Conservation (phyloP, 2,797 vertebrate genomes). For the Scleropages formosus region DNA sequence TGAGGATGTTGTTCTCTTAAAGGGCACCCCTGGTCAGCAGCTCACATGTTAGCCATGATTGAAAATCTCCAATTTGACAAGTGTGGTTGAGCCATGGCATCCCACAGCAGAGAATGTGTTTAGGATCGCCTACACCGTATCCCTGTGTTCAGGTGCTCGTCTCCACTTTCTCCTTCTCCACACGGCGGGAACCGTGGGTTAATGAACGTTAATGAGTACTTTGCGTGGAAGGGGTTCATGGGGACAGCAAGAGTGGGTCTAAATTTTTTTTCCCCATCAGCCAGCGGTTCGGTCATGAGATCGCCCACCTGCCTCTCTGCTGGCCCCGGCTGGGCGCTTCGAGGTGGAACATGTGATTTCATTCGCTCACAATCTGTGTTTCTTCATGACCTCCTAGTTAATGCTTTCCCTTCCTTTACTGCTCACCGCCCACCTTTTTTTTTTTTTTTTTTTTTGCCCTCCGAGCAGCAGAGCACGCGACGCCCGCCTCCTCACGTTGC, state of each 20-base stretch:
- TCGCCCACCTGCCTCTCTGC: neutral
- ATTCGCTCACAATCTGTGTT: neutral
- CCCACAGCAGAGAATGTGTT: neutral
- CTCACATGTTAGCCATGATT: no score
- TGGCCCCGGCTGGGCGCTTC: no score
- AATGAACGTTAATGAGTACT: no score
- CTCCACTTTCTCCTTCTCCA: no score
- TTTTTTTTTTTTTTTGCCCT: no score
- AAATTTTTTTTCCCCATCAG: neutral
- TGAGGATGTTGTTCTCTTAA: no score
- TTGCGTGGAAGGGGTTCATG: no score
- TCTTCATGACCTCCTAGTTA: neutral
- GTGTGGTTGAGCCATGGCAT: neutral
- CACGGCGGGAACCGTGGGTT: no score
- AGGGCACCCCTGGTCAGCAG: no score
- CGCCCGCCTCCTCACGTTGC: neutral
- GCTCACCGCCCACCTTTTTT: neutral
- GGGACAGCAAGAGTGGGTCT: neutral
- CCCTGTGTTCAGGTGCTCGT: no score
- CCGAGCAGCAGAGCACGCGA: neutral
- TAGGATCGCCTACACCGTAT: neutral
- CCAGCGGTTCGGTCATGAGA: neutral
- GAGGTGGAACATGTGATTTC: no score
- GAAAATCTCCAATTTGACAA: no score
- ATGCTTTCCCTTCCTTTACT: neutral